Conservation (phyloP, 2,888 invertebrate genomes). For the Aleiodes alternator region DNA sequence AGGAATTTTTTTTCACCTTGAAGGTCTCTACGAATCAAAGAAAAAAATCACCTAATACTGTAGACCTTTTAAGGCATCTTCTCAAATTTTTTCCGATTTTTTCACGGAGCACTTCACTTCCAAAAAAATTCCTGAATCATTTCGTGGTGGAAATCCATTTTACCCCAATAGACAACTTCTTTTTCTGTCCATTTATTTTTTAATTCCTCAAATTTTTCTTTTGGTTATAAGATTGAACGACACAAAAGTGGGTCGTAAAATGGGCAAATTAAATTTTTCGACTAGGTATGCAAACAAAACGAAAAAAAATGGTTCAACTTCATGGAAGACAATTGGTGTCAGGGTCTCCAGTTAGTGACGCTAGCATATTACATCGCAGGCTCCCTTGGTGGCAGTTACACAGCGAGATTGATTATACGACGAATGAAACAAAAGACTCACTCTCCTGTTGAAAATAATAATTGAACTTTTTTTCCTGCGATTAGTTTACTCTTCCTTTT, state of each 20-base stretch:
- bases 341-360: slow-evolving; percentile 36
- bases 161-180: too few species aligned
- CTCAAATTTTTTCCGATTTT: too few species aligned
- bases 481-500: neutral
- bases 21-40: too few species aligned
- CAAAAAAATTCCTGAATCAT: neutral
- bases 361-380: neutral
- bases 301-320: slow-evolving; percentile 18
- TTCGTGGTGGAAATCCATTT: too few species aligned
- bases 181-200: too few species aligned
- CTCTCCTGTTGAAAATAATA: slow-evolving; percentile 4
- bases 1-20: too few species aligned
- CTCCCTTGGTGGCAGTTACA: slow-evolving; percentile 27
- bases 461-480: neutral
- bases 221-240: too few species aligned
- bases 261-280: neutral
- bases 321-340: slow-evolving; percentile 34
- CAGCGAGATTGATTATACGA: slow-evolving; percentile 42
- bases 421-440: slow-evolving; percentile 45
- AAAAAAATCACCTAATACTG: neutral
- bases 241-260: neutral
- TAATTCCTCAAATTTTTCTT: too few species aligned
- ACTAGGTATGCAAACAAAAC: neutral
- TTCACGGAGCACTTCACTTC: neutral
- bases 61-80: neutral